Conservation (phyloP, 2,797 vertebrate species). For the Phoebastria nigripes region DNA sequence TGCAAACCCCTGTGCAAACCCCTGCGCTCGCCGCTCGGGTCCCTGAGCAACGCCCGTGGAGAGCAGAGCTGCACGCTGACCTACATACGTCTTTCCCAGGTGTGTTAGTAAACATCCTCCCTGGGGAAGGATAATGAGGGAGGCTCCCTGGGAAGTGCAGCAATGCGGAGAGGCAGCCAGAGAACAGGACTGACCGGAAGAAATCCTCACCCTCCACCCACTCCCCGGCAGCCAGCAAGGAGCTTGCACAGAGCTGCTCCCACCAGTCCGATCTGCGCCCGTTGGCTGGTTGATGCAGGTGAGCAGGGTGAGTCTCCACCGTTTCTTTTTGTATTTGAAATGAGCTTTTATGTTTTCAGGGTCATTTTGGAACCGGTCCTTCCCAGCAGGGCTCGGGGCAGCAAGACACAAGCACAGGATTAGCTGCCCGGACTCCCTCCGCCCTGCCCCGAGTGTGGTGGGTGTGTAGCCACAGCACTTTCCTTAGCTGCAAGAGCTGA, state of each 20-base stretch:
- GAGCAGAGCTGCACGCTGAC: neutral
- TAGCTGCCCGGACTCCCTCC: neutral
- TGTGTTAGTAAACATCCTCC: constrained; percentile 5
- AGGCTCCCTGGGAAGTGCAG: neutral
- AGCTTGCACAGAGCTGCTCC: neutral
- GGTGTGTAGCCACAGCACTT: neutral
- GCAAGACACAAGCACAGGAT: neutral
- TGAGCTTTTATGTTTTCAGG: neutral
- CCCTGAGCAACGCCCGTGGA: fast-evolving
- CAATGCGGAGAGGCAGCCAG: neutral
- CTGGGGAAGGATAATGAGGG: neutral
- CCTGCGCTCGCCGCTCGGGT: fast-evolving
- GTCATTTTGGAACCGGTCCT: neutral
- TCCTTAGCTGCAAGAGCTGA: neutral
- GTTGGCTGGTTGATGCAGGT: neutral
- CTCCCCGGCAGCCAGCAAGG: neutral
- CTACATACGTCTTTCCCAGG: neutral
- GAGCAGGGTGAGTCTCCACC: neutral
- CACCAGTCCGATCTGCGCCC: neutral
- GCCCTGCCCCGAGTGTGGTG: neutral
- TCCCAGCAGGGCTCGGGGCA: neutral
- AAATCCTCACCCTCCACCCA: constrained; percentile 24
- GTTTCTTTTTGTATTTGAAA: neutral
- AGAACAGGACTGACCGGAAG: constrained; percentile 46
- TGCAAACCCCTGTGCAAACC: neutral